A percentile compares a stretch with the other conserved stretches of the same genome.
phyloP scores from a whole-genome alignment of 2,113 vertebrate species.

The Lipophrys pholis region DNA sequence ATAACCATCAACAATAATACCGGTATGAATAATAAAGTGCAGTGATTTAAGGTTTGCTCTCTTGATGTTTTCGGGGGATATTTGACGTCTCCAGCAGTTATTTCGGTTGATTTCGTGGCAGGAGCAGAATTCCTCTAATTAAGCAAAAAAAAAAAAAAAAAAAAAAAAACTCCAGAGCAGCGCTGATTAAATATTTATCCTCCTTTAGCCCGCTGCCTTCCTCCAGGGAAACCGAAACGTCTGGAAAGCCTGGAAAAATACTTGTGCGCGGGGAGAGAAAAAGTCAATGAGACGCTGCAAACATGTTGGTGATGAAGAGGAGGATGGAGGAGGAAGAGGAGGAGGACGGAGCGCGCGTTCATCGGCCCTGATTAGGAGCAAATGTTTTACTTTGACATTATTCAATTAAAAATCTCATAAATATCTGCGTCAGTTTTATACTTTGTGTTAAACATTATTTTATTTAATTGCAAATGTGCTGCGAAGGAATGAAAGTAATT shows the following conservation, averaged over 20 bases:
- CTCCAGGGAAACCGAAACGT: slow-evolving; percentile 54
- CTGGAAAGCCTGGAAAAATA: slow-evolving; percentile 63
- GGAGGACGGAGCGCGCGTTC: neutral
- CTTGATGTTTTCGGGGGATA: slow-evolving; percentile 15
- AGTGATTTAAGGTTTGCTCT: neutral
- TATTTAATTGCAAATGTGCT: too few relatives aligned
- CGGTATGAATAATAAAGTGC: neutral
- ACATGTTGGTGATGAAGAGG: slow-evolving; percentile 43
- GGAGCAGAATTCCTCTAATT: slow-evolving; percentile 68
- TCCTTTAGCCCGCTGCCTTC: slow-evolving; percentile 57
- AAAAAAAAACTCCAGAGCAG: slow-evolving; percentile 55
- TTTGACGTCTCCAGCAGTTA: slow-evolving; percentile 42
- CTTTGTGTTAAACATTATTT: too few relatives aligned
- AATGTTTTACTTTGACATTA: too few relatives aligned
- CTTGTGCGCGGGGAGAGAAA: slow-evolving; percentile 37
- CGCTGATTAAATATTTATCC: slow-evolving; percentile 77
- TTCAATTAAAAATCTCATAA: too few relatives aligned
- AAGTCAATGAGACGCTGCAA: slow-evolving; percentile 60
- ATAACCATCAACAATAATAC: neutral
- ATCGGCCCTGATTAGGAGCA: neutral
- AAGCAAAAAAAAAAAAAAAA: slow-evolving; percentile 28
- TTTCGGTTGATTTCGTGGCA: slow-evolving; percentile 44
- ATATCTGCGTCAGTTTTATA: too few relatives aligned
- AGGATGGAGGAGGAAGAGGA: slow-evolving; percentile 41
- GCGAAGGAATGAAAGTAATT: too few relatives aligned